Evolutionary conservation across 2,113 vertebrate genomes (phyloP).

Genomic region (Hirundichthys speculiger): DNA sequence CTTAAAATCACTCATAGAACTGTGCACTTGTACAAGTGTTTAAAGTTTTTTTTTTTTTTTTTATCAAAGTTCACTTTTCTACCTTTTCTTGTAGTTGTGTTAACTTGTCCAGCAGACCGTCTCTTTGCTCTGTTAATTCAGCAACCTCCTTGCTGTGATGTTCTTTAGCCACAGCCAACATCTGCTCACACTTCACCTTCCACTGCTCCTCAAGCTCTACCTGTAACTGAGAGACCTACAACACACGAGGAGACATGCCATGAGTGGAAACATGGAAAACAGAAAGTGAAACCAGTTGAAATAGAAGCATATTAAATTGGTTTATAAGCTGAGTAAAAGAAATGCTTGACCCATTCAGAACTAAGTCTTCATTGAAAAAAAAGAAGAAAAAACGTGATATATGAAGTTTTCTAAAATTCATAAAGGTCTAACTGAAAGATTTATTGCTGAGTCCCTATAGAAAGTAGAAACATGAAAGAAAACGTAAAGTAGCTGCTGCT

Average conservation of each 20-base stretch:
- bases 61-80: not conserved
- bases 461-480: no score
- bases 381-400: no score
- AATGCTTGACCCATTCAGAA: no score
- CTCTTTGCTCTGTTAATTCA: slow-evolving; percentile 84
- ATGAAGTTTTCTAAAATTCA: no score
- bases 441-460: no score
- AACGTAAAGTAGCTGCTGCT: no score
- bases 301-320: no score
- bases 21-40: not conserved
- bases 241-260: not conserved
- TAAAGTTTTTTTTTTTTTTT: not conserved
- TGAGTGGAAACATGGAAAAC: not conserved
- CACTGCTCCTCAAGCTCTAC: slow-evolving; percentile 88
- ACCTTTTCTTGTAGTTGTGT: slow-evolving; percentile 87
- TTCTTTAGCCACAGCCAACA: slow-evolving; percentile 79
- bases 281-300: no score
- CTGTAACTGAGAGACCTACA: slow-evolving; percentile 85
- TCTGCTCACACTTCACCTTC: slow-evolving; percentile 82
- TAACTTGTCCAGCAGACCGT: slow-evolving; percentile 80
- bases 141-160: slow-evolving; percentile 80
- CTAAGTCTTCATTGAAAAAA: no score
- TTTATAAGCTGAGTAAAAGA: no score
- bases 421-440: no score
- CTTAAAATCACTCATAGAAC: no score